These are phyloP conservation scores for Ataeniobius toweri DNA, from an alignment of 2,797 vertebrate genomes.

Conservation along the genomic window DNA sequence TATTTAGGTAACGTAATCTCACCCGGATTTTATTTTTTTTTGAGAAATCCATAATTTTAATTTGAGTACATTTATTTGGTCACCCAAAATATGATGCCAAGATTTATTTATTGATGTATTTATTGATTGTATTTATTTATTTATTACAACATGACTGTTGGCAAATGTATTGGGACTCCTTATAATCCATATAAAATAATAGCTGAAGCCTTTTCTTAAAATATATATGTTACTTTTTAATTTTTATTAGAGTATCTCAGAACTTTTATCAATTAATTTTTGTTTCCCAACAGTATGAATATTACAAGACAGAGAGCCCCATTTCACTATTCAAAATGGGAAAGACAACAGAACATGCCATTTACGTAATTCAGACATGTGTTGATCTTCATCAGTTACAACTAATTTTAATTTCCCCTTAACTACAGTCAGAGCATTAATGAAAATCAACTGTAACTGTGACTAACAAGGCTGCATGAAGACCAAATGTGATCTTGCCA, in stretches of 20 bases:
- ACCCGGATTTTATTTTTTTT: background rate
- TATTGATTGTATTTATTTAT: too few species aligned
- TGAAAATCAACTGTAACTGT: background rate
- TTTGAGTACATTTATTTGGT: background rate
- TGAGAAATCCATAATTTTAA: background rate
- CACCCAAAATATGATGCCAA: background rate
- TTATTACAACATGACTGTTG: background rate
- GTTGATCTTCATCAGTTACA: background rate
- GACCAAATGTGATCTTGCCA: background rate
- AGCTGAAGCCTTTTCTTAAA: background rate
- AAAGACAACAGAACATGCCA: background rate
- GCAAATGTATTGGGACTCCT: background rate
- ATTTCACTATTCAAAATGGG: background rate
- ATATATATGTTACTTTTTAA: background rate
- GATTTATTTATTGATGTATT: too few species aligned
- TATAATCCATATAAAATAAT: too few species aligned
- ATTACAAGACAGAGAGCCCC: background rate
- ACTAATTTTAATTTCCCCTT: background rate
- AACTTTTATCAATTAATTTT: background rate
- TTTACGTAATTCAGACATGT: background rate
- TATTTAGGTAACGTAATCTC: background rate
- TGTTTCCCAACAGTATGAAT: background rate
- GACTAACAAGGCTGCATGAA: background rate
- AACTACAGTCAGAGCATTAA: background rate
- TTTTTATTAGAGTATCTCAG: background rate